Base-by-base conservation (phyloP, 1,140 invertebrate genomes). In the Zaprionus kolodkinae region DNA sequence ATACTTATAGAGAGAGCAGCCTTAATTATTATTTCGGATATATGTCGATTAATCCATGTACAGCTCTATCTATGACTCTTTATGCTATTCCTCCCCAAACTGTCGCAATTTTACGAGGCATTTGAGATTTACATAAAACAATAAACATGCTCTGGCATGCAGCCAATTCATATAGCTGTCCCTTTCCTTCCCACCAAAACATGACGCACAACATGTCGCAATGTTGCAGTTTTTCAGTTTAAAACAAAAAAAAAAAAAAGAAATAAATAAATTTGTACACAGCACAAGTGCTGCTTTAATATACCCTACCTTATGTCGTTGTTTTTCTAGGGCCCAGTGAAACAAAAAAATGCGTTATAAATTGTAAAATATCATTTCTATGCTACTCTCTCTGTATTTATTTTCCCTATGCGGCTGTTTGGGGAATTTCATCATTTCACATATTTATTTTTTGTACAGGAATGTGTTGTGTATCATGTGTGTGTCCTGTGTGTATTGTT, bases 301-400 rank as follows among this genome's bases (percentile, higher is more conserved):
- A 48, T 33, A 43, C 45, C 30, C 30, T 61, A 2, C 27, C 10
- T 13, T 40, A 38, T 56, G 40, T 66, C 30, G 38, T 17, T 66
- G 35, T 66, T 66, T 25, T 66, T 10, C 52, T 35, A 35, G 59
- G 65, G 25, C 12, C 13, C 3, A n/a, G 0, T 15, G 6, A 43
- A 63, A 21, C 21, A 21, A n/a, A 55, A 70, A 64, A 27, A 61
- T 33, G 30, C 9, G 1, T 62, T 45, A 30, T 62, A 63, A 74
- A 74, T 70, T 74, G 52, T 69, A 7, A 70, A 63, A 70, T 40
- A 74, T 63, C 66, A 74, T 69, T 69, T 62, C 27, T 25, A 61
- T 55, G 55, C 11, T 38, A 3, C 25, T 1, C 21, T 36, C 36
- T 21, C 7, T 33, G 13, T 57, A 21, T 67, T 30, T 45, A n/a